Conservation (phyloP, 1,140 invertebrate genomes). For the Penaeus vannamei region DNA sequence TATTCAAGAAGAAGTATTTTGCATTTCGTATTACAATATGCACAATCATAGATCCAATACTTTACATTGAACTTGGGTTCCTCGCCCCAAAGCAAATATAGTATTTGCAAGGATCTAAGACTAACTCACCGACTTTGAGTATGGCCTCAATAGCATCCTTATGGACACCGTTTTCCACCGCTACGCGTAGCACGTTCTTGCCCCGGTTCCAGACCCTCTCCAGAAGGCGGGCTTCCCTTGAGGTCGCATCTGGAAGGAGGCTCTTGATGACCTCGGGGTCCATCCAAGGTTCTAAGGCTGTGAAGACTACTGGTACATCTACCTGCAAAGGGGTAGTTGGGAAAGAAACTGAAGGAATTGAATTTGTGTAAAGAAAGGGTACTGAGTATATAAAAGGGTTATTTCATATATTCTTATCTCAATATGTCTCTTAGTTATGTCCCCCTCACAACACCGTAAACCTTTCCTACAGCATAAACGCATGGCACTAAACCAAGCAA, state of each 20-base stretch:
- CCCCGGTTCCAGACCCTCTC: constrained; percentile 42
- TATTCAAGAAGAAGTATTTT: background rate
- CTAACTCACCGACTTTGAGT: constrained; percentile 39
- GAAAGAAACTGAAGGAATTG: background rate
- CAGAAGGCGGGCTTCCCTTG: constrained; percentile 17
- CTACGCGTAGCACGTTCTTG: constrained; percentile 36
- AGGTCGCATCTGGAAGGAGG: constrained; percentile 21
- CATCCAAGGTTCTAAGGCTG: constrained; percentile 46
- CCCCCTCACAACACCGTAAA: no score
- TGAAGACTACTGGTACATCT: constrained; percentile 44
- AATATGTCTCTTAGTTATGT: no score
- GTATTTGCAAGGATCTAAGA: no score
- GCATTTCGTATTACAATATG: no score
- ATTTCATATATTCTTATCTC: no score
- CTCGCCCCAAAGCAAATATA: no score
- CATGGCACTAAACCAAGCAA: no score
- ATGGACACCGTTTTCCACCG: constrained; percentile 35
- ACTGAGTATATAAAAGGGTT: no score
- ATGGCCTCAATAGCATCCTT: constrained; percentile 29
- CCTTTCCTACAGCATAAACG: no score
- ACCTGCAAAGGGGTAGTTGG: background rate
- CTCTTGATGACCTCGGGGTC: constrained; percentile 23
- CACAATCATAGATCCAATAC: no score
- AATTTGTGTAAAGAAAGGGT: background rate
- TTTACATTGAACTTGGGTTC: no score